Percentiles rank a stretch among this genome's conserved stretches.
These are phyloP conservation scores for Centroberyx gerrardi DNA, from an alignment of 2,797 vertebrate genomes.

Conservation along the genomic window DNA sequence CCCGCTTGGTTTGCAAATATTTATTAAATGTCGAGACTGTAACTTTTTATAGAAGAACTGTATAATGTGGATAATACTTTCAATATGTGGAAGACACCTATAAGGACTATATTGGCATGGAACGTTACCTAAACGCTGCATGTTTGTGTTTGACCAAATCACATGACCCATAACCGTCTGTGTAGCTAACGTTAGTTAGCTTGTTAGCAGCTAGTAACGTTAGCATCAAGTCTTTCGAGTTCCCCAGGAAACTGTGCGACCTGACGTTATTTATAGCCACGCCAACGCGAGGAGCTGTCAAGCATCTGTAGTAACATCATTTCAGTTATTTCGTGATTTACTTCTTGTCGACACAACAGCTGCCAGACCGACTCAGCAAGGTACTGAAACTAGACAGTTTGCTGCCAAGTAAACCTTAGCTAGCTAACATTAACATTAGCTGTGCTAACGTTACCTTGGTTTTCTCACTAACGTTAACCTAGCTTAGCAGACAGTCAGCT, in stretches of 20 bases:
- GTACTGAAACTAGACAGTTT: slow-evolving; percentile 22
- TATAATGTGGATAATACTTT: not conserved
- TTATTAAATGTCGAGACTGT: no score
- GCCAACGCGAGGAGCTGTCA: slow-evolving; percentile 33
- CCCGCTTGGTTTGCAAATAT: no score
- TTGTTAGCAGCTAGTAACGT: slow-evolving; percentile 56
- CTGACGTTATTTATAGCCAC: slow-evolving; percentile 22
- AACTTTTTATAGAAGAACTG: no score
- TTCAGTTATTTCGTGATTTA: not conserved
- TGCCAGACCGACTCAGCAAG: slow-evolving; percentile 22
- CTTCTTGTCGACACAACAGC: not conserved
- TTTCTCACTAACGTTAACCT: slow-evolving; percentile 14
- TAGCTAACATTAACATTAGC: slow-evolving; percentile 21
- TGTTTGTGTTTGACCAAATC: slow-evolving; percentile 45
- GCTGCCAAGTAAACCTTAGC: slow-evolving; percentile 7
- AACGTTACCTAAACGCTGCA: not conserved
- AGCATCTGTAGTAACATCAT: slow-evolving; percentile 11
- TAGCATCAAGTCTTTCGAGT: slow-evolving; percentile 38
- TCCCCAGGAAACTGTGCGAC: slow-evolving; percentile 65
- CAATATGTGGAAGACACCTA: not conserved
- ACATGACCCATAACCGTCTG: slow-evolving; percentile 63
- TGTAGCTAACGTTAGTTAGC: slow-evolving; percentile 48
- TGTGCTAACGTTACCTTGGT: not conserved
- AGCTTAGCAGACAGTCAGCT: slow-evolving; percentile 25
- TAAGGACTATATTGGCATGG: not conserved